Evolutionary conservation across 2,797 vertebrate species (phyloP), one percentile per base, ranked within the genome.

Genomic region (Malurus leucopterus): DNA sequence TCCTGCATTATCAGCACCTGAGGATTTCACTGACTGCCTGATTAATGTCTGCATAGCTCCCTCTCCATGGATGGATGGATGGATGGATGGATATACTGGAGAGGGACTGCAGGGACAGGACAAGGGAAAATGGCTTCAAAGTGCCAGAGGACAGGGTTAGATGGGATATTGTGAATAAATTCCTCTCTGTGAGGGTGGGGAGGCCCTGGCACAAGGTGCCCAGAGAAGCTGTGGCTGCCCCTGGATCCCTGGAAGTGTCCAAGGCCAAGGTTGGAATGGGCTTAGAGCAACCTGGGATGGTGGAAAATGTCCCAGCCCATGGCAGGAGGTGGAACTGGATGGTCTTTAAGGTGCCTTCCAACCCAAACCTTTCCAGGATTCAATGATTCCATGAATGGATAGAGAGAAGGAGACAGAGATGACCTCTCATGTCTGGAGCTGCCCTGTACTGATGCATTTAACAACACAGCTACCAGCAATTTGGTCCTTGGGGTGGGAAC

Each of bases 1-100:
- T 76, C 83, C 81, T 49, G 84, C 79, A 78, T 84, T 91, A 84
- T 46, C 64, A 29, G 75, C 90, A 57, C 51, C 65, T n/a, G 80
- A 84, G 64, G 49, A 79, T 67, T 34, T 36, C 34, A 41, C 53
- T 1, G 18, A 24, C 75, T 81, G 73, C 70, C 62, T 91, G 71
- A 92, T 86, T 65, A 89, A 78, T 12, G 29, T 17, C 80, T 75
- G 73, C 47, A 3, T 3, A 20, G 9, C 5, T 89, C 70, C 32
- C 59, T 68, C 73, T 79, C 19, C 2, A 27, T 19, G 41, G 55
- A 69, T 16, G 68, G 62, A 36, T 32, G 47, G 70, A 49, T 21
- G 47, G 53, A 44, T 11, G 54, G 68, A 22, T 38, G 64, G 70
- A 32, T 27, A 19, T 11, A 43, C 40, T 10, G 24, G 41, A 61